Conservation (phyloP, 2,113 vertebrate genomes). For the Rhabdomys dilectus region DNA sequence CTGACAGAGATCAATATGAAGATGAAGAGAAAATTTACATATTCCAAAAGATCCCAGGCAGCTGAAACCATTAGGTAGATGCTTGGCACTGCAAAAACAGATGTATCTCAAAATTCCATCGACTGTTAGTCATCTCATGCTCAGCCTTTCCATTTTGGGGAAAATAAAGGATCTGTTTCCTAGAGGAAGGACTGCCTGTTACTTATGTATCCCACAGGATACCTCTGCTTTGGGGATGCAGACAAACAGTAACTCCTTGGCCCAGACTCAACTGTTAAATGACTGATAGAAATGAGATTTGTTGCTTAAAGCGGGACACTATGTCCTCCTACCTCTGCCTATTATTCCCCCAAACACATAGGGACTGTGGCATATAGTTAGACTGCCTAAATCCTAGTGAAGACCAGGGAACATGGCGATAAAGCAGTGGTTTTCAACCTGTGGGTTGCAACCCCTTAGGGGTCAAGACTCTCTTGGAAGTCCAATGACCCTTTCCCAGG, state of each 20-base stretch:
- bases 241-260: not conserved
- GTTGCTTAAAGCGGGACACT: not conserved
- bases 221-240: not conserved
- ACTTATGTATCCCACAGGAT: not conserved
- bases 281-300: constrained; percentile 4
- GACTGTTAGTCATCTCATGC: not conserved
- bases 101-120: not conserved
- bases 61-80: not conserved
- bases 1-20: not conserved
- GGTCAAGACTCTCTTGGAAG: no score
- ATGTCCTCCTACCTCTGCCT: no score
- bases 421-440: not conserved
- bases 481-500: not conserved
- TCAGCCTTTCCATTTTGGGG: not conserved
- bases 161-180: not conserved
- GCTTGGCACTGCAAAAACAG: not conserved
- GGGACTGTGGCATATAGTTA: not conserved
- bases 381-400: not conserved
- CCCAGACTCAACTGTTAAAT: not conserved
- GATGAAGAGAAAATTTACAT: not conserved
- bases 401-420: not conserved
- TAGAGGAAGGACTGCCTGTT: not conserved
- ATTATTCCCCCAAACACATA: not conserved
- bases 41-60: not conserved
- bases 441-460: not conserved